Percentiles rank a stretch among this genome's conserved stretches.
Evolutionary conservation across 2,113 vertebrate species (phyloP).

Genomic region (Brienomyrus longianalis): DNA sequence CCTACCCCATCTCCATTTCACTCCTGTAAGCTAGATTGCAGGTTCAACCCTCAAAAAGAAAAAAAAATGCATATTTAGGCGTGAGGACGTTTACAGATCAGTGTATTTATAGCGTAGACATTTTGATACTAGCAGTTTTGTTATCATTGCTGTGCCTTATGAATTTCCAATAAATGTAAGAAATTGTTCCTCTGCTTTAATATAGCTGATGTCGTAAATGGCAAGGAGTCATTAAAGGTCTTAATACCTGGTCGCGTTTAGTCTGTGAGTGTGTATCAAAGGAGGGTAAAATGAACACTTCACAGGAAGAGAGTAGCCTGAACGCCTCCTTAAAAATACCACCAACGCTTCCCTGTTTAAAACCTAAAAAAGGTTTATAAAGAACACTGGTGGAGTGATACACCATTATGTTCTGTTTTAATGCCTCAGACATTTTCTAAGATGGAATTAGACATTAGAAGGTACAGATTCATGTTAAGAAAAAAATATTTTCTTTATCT

Average conservation of each 20-base stretch:
- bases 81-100: not conserved
- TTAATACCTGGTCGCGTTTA: conserved; percentile 29
- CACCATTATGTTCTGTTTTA: not conserved
- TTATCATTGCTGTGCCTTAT: not conserved
- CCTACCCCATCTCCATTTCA: not conserved
- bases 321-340: not conserved
- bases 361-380: not conserved
- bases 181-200: conserved; percentile 2
- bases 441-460: not conserved
- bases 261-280: conserved; percentile 19
- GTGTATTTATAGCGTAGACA: not conserved
- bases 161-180: not conserved
- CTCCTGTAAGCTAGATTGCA: not conserved
- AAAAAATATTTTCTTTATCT: conserved; percentile 4
- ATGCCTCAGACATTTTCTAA: not conserved
- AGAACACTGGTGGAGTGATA: not conserved
- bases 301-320: not conserved
- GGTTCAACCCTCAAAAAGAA: not conserved
- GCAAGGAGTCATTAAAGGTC: conserved; percentile 21
- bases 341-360: not conserved
- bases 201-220: conserved; percentile 26
- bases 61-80: not conserved
- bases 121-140: not conserved
- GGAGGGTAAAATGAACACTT: conserved; percentile 24
- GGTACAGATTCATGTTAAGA: not conserved